These are phyloP conservation scores for Lordiphosa clarofinis DNA, from an alignment of 1,140 invertebrate genomes.

Conservation along the genomic window DNA sequence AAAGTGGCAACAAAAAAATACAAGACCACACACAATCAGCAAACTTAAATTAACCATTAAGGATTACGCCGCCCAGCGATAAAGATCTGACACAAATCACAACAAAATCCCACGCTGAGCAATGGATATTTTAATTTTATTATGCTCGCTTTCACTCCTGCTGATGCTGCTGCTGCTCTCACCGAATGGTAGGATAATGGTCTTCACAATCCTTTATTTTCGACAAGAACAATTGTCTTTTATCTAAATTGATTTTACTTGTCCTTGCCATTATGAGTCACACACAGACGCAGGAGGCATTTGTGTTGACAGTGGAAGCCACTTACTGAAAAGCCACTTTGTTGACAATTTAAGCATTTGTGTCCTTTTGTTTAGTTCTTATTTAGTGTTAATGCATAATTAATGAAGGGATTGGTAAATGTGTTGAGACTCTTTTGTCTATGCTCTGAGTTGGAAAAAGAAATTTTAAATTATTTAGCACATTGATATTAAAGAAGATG, in stretches of 20 bases:
- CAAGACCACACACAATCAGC: conserved; percentile 17
- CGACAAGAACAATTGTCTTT: conserved; percentile 4
- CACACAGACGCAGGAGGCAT: not conserved
- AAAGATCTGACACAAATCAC: conserved; percentile 20
- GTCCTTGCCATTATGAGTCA: not conserved
- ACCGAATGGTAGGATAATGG: conserved; percentile 46
- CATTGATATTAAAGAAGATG: too few relatives aligned
- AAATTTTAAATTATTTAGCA: too few relatives aligned
- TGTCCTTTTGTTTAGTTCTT: too few relatives aligned
- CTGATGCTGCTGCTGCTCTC: conserved; percentile 39
- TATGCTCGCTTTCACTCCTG: conserved; percentile 25
- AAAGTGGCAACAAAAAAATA: conserved; percentile 15
- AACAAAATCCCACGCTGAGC: conserved; percentile 21
- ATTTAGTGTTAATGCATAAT: too few relatives aligned
- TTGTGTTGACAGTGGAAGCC: too few relatives aligned
- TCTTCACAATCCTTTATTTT: conserved; percentile 4
- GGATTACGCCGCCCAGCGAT: conserved; percentile 29
- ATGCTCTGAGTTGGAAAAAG: too few relatives aligned
- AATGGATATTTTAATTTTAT: conserved; percentile 52
- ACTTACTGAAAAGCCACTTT: too few relatives aligned
- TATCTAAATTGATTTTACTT: conserved; percentile 10
- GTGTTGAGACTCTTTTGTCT: too few relatives aligned
- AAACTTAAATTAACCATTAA: conserved; percentile 40
- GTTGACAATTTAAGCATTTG: too few relatives aligned
- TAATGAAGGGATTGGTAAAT: too few relatives aligned